phyloP scores from a whole-genome alignment of 1,140 invertebrate species.

The Drosophila albomicans region DNA sequence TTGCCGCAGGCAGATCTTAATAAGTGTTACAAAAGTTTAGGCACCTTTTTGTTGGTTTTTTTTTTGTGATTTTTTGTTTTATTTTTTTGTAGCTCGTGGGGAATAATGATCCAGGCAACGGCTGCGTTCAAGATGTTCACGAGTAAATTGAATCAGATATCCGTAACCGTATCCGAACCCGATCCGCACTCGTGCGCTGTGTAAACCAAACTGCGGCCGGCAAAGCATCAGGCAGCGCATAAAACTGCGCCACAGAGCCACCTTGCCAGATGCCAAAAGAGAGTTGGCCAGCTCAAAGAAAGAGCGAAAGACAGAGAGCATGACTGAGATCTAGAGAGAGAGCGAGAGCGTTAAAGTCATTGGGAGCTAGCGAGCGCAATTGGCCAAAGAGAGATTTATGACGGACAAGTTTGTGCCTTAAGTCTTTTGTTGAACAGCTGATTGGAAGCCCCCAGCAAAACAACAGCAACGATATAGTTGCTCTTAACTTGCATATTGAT shows the following conservation, averaged over 20 bases:
- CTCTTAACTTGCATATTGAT: slow-evolving; percentile 66
- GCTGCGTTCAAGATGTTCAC: slow-evolving; percentile 27
- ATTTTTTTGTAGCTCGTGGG: slow-evolving; percentile 16
- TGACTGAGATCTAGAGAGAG: slow-evolving; percentile 3
- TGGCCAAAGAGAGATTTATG: slow-evolving; percentile 76
- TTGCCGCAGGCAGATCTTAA: slow-evolving; percentile 35
- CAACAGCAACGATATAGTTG: slow-evolving; percentile 12
- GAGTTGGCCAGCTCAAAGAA: slow-evolving; percentile 15
- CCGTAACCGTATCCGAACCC: slow-evolving; percentile 46
- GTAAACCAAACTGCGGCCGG: slow-evolving; percentile 75
- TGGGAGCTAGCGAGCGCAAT: slow-evolving; percentile 24
- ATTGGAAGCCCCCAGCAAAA: slow-evolving; percentile 50
- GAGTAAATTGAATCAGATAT: slow-evolving; percentile 21
- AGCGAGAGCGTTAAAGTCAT: background rate
- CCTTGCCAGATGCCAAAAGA: slow-evolving; percentile 54
- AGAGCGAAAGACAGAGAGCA: slow-evolving; percentile 31
- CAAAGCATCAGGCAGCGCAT: slow-evolving; percentile 71
- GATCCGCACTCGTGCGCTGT: slow-evolving; percentile 77
- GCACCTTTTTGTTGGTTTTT: slow-evolving; percentile 59
- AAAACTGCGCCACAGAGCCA: slow-evolving; percentile 67
- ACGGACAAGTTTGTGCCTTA: slow-evolving; percentile 76
- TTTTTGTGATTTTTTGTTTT: background rate
- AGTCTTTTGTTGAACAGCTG: slow-evolving; percentile 77
- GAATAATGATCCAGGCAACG: slow-evolving; percentile 37
- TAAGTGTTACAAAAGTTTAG: slow-evolving; percentile 61